Conservation (phyloP, 2,888 invertebrate species). For the Merodon equestris region DNA sequence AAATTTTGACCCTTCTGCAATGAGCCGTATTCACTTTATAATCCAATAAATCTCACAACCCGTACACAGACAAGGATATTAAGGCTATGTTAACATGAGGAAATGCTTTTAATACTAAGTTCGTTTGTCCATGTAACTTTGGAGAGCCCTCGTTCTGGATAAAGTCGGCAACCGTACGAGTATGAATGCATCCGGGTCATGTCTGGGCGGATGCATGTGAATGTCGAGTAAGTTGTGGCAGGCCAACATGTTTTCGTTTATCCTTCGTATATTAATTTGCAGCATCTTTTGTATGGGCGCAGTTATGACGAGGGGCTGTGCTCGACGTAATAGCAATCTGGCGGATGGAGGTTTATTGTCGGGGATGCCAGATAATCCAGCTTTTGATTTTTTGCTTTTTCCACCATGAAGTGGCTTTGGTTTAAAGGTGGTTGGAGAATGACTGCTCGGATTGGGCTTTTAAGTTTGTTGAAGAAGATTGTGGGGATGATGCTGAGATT, state of each 20-base stretch:
- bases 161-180: neutral
- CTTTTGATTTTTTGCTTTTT: slow-evolving; percentile 9
- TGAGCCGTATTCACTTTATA: slow-evolving; percentile 33
- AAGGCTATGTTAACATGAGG: slow-evolving; percentile 64
- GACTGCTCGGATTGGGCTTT: no score
- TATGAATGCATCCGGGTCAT: neutral
- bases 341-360: slow-evolving; percentile 48
- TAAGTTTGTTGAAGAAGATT: no score
- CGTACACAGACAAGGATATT: slow-evolving; percentile 38
- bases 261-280: slow-evolving; percentile 59
- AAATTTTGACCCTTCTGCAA: neutral
- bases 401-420: no score
- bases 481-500: no score
- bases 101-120: slow-evolving; percentile 57
- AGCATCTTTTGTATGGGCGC: slow-evolving; percentile 49
- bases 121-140: slow-evolving; percentile 37
- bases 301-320: slow-evolving; percentile 16
- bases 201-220: slow-evolving; percentile 30
- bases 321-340: slow-evolving; percentile 51
- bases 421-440: no score
- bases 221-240: slow-evolving; percentile 40
- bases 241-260: slow-evolving; percentile 45
- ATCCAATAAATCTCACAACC: slow-evolving; percentile 54
- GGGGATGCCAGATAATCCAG: slow-evolving; percentile 58
- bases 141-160: slow-evolving; percentile 7